Evolutionary conservation across 2,113 vertebrate genomes (phyloP), one percentile per base, ranked within the genome.

Genomic region (Proterorhinus semilunaris): DNA sequence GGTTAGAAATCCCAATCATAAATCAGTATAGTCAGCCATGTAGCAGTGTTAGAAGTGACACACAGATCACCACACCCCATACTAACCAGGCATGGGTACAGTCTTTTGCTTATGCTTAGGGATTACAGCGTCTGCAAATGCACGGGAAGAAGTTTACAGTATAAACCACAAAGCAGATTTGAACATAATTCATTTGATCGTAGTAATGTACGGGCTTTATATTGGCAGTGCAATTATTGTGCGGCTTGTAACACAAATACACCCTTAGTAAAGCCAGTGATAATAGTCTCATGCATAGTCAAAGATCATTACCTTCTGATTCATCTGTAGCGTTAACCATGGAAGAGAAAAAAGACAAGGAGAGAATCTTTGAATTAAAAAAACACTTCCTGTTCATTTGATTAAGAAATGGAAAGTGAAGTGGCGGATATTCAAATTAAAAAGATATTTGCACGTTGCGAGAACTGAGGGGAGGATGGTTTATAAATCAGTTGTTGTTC

Each of bases 291-390:
- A 90, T 92, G 91, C 88, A 93, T 58, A 93, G 70, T 77, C 46
- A 49, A 93, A 92, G 89, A 79, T 78, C 87, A 95, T 98, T 99
- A 99, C 96, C 96, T 98, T 98, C 96, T 76, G 95, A 93, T 93
- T 98, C 96, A 92, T 96, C 96, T 98, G 95, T 90, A 93, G 94
- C 87, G 76, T 91, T 90, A 90, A 90, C 47, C 83, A 93, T 91
- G 93, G 92, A 88, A 72, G 92, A 93, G 84, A 89, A 90, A 93
- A 15, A 44, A 93, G 92, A 92, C 87, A 92, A 85, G 27, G 27
- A 36, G 76, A 88, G 83, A 88, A 85, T 80, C 85, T 90, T 84
- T 79, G 79, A 27, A 70, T 59, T 6, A 80, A 10, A 66, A 69
- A 78, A 36, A 78, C 73, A 80, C 4, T 66, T 47, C 72, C 79